Base-by-base conservation (phyloP, 2,888 invertebrate species). In the Sesia bembeciformis region DNA sequence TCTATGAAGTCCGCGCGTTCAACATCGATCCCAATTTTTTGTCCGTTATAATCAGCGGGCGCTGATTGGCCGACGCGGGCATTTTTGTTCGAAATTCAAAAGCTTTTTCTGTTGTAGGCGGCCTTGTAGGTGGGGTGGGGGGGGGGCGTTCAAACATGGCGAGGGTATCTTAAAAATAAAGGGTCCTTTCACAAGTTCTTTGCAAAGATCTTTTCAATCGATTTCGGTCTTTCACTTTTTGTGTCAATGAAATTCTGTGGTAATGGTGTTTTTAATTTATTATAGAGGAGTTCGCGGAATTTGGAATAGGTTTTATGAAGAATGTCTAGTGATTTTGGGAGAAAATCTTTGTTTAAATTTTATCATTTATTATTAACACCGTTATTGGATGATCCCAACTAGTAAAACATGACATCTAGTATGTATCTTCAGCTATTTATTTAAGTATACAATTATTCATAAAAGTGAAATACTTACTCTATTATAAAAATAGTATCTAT, bases 61-160 rank as follows among this genome's bases (percentile, higher is more conserved):
- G 69, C 72, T 74, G 70, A 81, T 84, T 85, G 85, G 86, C 68
- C 68, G 76, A 68, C 62, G 62, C 68, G 64, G 67, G 66, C 65
- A 84, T 86, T 85, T 87, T 87, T 86, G 86, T 87, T 78, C 76
- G 64, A 68, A 78, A 77, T 84, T 83, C 81, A 77, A 81, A 83
- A 83, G 84, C 73, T 86, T 86, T 87, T 87, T 87, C 81, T 83
- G 72, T 71, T 67, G 81, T 81, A 78, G 86, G 84, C 83, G 86
- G 76, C 74, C 70, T 71, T 57, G 69, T 64, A 70, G 69, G 64
- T 64, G 67, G 72, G 67, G 65, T 59, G 67, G 69, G 67, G 60
- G 72, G 72, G 72, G 71, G 58, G 65, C 68, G 57, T 58, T 56
- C 59, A 72, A 79, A 80, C 60, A 81, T 78, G 82, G 78, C 46